phyloP scores from a whole-genome alignment of 2,113 vertebrate genomes.

The Tympanuchus pallidicinctus region DNA sequence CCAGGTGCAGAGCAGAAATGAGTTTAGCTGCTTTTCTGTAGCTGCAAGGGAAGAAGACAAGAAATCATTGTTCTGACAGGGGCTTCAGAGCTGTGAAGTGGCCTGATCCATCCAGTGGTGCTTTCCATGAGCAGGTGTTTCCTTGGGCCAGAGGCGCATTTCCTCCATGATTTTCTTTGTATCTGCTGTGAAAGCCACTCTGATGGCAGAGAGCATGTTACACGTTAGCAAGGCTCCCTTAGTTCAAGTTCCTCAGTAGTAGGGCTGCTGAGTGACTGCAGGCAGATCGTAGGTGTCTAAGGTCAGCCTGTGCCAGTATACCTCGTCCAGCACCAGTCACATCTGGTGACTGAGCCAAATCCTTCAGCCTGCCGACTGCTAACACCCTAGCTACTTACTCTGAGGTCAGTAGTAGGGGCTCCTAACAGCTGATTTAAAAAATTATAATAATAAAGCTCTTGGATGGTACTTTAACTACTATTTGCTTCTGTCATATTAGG shows the following conservation, averaged over 20 bases:
- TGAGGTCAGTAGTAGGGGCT: neutral
- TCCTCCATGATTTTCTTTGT: neutral
- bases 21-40: conserved; percentile 64
- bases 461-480: neutral
- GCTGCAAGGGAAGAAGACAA: conserved; percentile 33
- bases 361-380: neutral
- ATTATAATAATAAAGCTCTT: neutral
- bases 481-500: neutral
- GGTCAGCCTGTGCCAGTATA: neutral
- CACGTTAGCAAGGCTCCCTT: neutral
- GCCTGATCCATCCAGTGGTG: neutral
- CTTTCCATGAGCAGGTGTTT: neutral
- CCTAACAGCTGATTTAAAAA: neutral
- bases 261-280: neutral
- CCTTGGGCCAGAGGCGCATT: neutral
- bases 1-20: conserved; percentile 65
- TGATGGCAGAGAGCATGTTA: neutral
- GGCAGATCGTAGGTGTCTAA: neutral
- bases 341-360: neutral
- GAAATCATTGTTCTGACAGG: neutral
- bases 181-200: neutral
- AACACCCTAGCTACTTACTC: neutral
- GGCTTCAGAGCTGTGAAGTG: neutral
- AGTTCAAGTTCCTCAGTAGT: neutral
- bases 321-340: neutral